Evolutionary conservation across 2,797 vertebrate genomes (phyloP), one percentile per base, ranked within the genome.

Genomic region (Melanotaenia boesemani): DNA sequence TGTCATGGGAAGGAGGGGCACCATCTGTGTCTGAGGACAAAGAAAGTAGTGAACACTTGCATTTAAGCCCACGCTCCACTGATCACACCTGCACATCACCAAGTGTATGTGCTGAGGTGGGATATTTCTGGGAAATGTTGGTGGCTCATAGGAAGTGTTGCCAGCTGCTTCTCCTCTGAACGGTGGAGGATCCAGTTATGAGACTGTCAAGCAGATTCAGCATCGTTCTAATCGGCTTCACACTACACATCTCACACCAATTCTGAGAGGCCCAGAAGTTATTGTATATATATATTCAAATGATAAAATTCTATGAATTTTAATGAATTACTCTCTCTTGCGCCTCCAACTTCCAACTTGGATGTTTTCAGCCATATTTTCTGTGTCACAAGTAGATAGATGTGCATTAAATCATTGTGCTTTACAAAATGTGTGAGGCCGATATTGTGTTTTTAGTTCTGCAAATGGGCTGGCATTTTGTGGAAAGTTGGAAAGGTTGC

Each of bases 81-180:
- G 76, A 74, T 89, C 68, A 56, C 73, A 86, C 80, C 54, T 67
- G 63, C 50, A 74, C 76, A 83, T 88, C 86, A 68, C 56, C 57
- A 22, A 55, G 76, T 15, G 4, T 70, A 69, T 77, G 72, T 83
- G 78, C 85, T 87, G 86, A 86, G 72, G 81, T 81, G 65, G 69
- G 78, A 74, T 84, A 76, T 86, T 90, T 69, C 54, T 80, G 80
- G 83, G 83, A 87, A 72, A 80, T 15, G 62, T 72, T 79, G 68
- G 57, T 61, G 72, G 74, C 67, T 85, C 77, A 72, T 64, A 64
- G 56, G 64, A 54, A 76, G 72, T 64, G 70, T 69, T 67, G 44
- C 55, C 56, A 67, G 41, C 64, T 61, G 81, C 36, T 63, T 58
- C 68, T 82, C 60, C 50, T 36, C 61, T 76, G 73, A 59, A 67